Conservation (phyloP, 2,797 vertebrate species). For the Orientallactaga sibirica region DNA sequence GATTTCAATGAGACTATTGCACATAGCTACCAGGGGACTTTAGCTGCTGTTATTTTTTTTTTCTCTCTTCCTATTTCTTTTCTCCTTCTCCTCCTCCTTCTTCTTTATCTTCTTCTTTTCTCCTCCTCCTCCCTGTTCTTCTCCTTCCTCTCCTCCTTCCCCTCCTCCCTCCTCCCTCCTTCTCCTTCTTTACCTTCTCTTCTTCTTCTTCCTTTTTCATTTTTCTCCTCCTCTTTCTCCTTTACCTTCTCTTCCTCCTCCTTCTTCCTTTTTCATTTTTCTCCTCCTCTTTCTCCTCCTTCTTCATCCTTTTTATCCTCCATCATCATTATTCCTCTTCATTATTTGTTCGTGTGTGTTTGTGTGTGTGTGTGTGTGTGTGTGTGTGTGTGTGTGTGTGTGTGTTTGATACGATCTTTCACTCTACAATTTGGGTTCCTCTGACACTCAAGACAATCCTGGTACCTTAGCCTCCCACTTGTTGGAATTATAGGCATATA, state of each 20-base stretch:
- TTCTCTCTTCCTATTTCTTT: too few relatives aligned
- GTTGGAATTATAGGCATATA: neutral
- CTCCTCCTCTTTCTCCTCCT: too few relatives aligned
- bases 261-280: neutral
- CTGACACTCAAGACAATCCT: neutral
- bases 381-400: too few relatives aligned
- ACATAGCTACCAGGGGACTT: too few relatives aligned
- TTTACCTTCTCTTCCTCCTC: accelerated
- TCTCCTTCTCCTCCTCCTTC: too few relatives aligned
- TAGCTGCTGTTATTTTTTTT: too few relatives aligned
- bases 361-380: too few relatives aligned
- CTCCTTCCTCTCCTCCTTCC: neutral
- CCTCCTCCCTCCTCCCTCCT: neutral
- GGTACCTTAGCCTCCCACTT: neutral
- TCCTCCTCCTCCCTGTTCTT: too few relatives aligned
- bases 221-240: neutral
- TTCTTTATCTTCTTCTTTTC: neutral
- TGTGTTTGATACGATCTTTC: neutral
- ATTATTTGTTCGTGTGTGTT: too few relatives aligned
- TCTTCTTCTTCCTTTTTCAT: accelerated
- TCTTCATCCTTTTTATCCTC: neutral
- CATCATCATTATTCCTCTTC: too few relatives aligned
- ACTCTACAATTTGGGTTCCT: too few relatives aligned
- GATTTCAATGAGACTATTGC: too few relatives aligned
- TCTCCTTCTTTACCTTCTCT: neutral